Base-by-base conservation (phyloP, 2,888 invertebrate genomes). In the Podabrus alpinus region DNA sequence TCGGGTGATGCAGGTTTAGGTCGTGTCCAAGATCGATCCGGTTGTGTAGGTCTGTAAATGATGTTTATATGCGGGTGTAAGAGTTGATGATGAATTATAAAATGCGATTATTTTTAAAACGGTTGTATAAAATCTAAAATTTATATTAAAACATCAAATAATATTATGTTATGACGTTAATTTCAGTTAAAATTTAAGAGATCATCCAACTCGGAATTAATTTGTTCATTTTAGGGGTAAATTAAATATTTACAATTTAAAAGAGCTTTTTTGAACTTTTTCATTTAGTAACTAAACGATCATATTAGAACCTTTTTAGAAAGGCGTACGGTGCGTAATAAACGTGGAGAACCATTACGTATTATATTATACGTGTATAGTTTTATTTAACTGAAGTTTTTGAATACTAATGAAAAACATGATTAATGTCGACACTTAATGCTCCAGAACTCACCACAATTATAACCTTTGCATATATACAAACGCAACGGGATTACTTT, bases 341-440 rank as follows among this genome's bases (percentile, higher is more conserved):
- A 45, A 45, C 13, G 45, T n/a, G n/a, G 45, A 29, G 29, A n/a
- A 45, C 45, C 5, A 9, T 45, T 25, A 66, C 69, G 68, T 68
- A 68, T 68, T 59, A 64, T 73, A 73, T 67, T 62, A 73, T 75
- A 66, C 69, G 61, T 45, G 72, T 73, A 66, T 24, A 73, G 68
- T 68, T 72, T 68, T 72, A 72, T 72, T 68, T 72, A 66, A 72
- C 67, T 60, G 69, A 69, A 67, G 69, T n/a, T 60, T 64, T 66
- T 76, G 77, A 74, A 74, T 77, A 72, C 72, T 72, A 74, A 77
- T 77, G 77, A 77, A 77, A 72, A 74, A 74, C 77, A 70, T 77
- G 77, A 77, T 77, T 77, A 77, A 77, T 77, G 72, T 17, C 69
- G 74, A 74, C 77, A 74, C 73, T 74, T 73, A 71, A 45, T 60